Percentiles rank a stretch among this genome's conserved stretches.
phyloP scores from a whole-genome alignment of 2,888 invertebrate genomes.

The Ptychoptera albimana region DNA sequence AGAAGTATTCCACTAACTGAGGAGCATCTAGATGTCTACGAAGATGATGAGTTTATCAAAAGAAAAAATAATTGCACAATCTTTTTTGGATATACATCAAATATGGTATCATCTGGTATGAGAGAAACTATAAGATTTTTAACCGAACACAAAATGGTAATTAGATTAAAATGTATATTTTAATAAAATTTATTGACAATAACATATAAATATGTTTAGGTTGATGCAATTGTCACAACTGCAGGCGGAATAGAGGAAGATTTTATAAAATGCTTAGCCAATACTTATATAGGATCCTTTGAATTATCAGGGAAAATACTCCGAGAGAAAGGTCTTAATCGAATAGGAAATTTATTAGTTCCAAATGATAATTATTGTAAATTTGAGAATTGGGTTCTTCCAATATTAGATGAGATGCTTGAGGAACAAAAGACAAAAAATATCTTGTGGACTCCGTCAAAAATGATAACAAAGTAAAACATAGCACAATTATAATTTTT shows the following conservation, averaged over 20 bases:
- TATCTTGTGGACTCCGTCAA: conserved; percentile 82
- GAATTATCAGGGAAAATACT: conserved; percentile 61
- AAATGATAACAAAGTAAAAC: conserved; percentile 39
- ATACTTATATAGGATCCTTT: conserved; percentile 88
- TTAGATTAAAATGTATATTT: conserved; percentile 14
- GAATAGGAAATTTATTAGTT: conserved; percentile 78
- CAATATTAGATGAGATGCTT: conserved; percentile 79
- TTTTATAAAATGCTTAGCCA: conserved; percentile 93
- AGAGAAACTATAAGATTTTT: conserved; percentile 82
- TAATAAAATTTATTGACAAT: conserved; percentile 17
- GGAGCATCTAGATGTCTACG: conserved; percentile 48
- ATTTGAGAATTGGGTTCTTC: conserved; percentile 94
- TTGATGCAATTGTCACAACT: conserved; percentile 93
- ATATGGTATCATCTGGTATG: conserved; percentile 89
- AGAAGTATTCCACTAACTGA: conserved; percentile 50
- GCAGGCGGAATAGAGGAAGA: conserved; percentile 99
- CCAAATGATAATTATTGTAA: conserved; percentile 97
- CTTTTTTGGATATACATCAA: conserved; percentile 94
- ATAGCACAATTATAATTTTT: not conserved
- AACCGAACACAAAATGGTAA: conserved; percentile 57
- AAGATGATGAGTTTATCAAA: conserved; percentile 65
- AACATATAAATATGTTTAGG: conserved; percentile 27
- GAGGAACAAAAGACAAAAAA: conserved; percentile 64
- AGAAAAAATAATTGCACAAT: conserved; percentile 77
- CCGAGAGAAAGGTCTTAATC: conserved; percentile 70